Evolutionary conservation across 2,888 invertebrate genomes (phyloP).

Genomic region (Branchellion lobata): DNA sequence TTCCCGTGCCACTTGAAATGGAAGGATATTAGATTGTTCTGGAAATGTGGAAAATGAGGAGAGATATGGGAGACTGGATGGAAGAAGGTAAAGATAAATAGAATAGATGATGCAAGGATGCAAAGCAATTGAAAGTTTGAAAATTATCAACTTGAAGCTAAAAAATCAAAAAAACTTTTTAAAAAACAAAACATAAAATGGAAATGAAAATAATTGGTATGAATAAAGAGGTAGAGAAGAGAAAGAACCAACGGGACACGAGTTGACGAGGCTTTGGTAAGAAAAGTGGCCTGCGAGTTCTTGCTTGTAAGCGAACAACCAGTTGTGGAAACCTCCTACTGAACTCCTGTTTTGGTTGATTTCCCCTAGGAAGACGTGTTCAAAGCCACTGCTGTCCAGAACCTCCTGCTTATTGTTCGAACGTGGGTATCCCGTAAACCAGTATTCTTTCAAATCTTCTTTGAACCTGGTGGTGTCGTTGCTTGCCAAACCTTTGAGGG

Average conservation of each 20-base stretch:
- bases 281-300: conserved; percentile 65
- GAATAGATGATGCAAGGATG: too few species aligned
- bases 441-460: conserved; percentile 55
- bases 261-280: not conserved
- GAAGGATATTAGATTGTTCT: conserved; percentile 19
- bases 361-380: conserved; percentile 88
- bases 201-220: too few species aligned
- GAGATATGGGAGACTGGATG: not conserved
- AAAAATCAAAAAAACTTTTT: too few species aligned
- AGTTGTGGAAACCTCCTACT: conserved; percentile 83
- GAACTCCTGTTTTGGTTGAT: conserved; percentile 68
- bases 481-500: not conserved
- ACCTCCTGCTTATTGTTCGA: conserved; percentile 65
- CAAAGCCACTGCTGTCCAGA: conserved; percentile 86
- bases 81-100: not conserved
- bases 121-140: not conserved
- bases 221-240: too few species aligned
- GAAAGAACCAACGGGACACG: conserved; percentile 11
- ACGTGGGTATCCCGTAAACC: conserved; percentile 70
- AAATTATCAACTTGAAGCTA: not conserved
- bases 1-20: conserved; percentile 44
- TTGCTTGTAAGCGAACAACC: conserved; percentile 80
- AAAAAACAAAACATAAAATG: too few species aligned
- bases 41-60: conserved; percentile 1
- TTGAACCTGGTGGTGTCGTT: not conserved